Conservation (phyloP, 2,888 invertebrate genomes). For the Agrochola lychnidis region DNA sequence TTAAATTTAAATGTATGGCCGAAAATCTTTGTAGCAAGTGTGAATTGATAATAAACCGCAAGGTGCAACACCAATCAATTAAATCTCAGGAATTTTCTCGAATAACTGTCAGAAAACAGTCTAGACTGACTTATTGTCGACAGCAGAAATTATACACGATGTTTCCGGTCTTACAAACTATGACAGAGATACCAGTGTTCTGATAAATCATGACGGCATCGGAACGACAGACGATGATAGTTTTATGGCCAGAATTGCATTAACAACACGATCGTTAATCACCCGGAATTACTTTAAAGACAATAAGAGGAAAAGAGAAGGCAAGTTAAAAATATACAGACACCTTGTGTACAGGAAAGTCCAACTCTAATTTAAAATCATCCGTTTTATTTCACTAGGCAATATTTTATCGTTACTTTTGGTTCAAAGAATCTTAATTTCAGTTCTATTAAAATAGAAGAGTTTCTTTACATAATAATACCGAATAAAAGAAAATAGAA, state of each 20-base stretch:
- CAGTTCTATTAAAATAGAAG: neutral
- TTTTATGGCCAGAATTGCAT: conserved; percentile 64
- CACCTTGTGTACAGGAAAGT: conserved; percentile 18
- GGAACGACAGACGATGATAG: conserved; percentile 62
- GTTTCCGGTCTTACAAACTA: conserved; percentile 50
- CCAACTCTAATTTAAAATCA: conserved; percentile 19
- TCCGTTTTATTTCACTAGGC: conserved; percentile 13
- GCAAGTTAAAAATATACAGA: conserved; percentile 48
- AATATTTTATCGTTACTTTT: conserved; percentile 2
- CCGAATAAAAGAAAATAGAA: conserved; percentile 43
- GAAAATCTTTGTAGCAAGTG: neutral
- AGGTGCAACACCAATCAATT: conserved; percentile 33
- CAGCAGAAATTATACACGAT: conserved; percentile 52
- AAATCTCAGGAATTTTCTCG: conserved; percentile 15
- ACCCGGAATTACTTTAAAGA: conserved; percentile 51
- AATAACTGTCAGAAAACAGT: conserved; percentile 24
- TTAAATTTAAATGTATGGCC: neutral
- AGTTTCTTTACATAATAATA: conserved; percentile 7
- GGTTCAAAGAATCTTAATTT: neutral
- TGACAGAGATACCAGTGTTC: conserved; percentile 59
- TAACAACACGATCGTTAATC: conserved; percentile 57
- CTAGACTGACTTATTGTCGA: conserved; percentile 28
- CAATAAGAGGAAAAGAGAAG: conserved; percentile 50
- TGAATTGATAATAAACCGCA: conserved; percentile 7
- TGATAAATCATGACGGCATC: conserved; percentile 64